Evolutionary conservation across 2,888 invertebrate genomes (phyloP).

Genomic region (Acleris sparsana): DNA sequence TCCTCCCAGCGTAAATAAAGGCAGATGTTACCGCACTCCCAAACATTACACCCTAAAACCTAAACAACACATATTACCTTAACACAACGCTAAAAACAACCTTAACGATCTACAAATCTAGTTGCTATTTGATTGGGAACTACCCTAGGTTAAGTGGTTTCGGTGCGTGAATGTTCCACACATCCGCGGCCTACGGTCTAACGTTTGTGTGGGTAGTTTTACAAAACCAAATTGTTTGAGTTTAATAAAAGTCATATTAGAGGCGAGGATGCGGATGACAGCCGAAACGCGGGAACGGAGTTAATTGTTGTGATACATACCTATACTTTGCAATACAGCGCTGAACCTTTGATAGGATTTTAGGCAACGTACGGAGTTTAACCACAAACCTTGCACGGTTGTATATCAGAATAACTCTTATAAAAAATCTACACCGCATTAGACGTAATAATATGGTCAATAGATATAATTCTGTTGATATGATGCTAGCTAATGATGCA

Average conservation of each 20-base stretch:
- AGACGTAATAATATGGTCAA: too few relatives aligned
- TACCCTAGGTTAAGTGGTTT: constrained; percentile 40
- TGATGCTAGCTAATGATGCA: too few relatives aligned
- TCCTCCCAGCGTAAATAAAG: constrained; percentile 80
- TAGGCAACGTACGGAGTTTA: too few relatives aligned
- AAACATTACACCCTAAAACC: constrained; percentile 53
- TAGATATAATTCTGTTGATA: too few relatives aligned
- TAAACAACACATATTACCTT: constrained; percentile 42
- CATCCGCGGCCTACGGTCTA: constrained; percentile 55
- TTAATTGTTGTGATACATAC: constrained; percentile 21
- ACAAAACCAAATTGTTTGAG: constrained; percentile 75
- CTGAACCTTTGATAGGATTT: too few relatives aligned
- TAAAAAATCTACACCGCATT: too few relatives aligned
- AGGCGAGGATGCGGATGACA: constrained; percentile 71
- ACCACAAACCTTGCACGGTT: too few relatives aligned
- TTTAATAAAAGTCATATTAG: constrained; percentile 80
- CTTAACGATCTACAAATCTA: constrained; percentile 34
- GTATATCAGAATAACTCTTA: too few relatives aligned
- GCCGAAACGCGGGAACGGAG: constrained; percentile 52
- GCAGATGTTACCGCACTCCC: constrained; percentile 81
- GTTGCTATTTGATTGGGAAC: constrained; percentile 38
- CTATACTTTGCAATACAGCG: background rate
- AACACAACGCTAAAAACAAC: constrained; percentile 43
- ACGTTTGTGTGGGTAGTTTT: constrained; percentile 76
- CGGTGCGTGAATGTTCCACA: constrained; percentile 35